Percentiles rank a stretch among this genome's conserved stretches.
These are phyloP conservation scores for Tyria jacobaeae DNA, from an alignment of 2,888 invertebrate species.

Conservation along the genomic window DNA sequence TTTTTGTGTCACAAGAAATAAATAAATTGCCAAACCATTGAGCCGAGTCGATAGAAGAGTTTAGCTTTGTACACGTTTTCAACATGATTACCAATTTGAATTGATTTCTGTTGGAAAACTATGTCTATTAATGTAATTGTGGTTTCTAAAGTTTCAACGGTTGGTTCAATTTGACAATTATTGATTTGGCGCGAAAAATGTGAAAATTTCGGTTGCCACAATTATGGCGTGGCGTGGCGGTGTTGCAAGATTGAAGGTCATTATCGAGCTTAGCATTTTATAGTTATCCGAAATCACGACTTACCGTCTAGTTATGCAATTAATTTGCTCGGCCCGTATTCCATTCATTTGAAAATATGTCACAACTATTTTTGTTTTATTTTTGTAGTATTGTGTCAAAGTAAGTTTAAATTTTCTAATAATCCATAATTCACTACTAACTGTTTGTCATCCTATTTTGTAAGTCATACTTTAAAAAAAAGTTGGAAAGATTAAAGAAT, in stretches of 20 bases:
- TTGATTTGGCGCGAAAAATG: conserved; percentile 48
- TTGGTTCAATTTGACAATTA: conserved; percentile 26
- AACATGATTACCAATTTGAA: conserved; percentile 40
- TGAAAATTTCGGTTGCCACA: conserved; percentile 54
- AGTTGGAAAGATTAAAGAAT: background rate
- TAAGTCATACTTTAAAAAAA: background rate
- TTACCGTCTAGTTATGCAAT: conserved; percentile 5
- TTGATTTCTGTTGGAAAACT: conserved; percentile 63
- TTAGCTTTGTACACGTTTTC: conserved; percentile 23
- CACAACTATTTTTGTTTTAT: background rate
- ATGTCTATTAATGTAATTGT: conserved; percentile 42
- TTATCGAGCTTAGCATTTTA: conserved; percentile 48
- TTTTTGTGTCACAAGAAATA: too few species aligned
- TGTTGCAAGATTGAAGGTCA: conserved; percentile 58
- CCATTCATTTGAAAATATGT: background rate
- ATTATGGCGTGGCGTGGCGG: conserved; percentile 38
- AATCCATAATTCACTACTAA: too few species aligned
- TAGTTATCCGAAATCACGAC: conserved; percentile 7
- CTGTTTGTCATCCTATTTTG: too few species aligned
- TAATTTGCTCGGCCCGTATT: background rate
- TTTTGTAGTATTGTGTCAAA: background rate
- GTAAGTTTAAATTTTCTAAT: too few species aligned
- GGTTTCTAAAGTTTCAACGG: conserved; percentile 49
- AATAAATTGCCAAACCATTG: conserved; percentile 27
- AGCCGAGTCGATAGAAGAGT: conserved; percentile 20